A percentile compares a stretch with the other conserved stretches of the same genome.
phyloP scores from a whole-genome alignment of 2,888 invertebrate genomes.

The Tipula lateralis region DNA sequence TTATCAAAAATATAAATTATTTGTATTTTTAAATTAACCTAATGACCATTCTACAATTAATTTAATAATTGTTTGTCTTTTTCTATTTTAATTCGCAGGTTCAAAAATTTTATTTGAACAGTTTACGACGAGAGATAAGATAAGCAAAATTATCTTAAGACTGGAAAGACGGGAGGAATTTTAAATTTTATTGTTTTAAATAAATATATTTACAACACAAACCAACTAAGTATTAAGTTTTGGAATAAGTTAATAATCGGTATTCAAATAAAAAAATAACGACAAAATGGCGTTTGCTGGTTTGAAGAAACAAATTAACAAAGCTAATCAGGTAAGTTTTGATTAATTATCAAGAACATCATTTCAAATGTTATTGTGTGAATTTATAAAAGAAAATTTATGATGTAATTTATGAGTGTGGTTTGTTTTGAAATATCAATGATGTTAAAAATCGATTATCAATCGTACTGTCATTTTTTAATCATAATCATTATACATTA shows the following conservation, averaged over 20 bases:
- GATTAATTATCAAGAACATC: no score
- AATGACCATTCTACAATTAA: background rate
- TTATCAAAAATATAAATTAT: background rate
- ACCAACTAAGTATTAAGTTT: background rate
- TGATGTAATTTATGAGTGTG: no score
- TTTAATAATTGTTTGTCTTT: background rate
- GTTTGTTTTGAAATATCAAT: no score
- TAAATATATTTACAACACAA: background rate
- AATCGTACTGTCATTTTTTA: no score
- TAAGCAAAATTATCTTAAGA: background rate
- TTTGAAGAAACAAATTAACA: conserved; percentile 98
- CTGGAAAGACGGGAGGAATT: background rate
- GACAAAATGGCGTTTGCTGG: conserved; percentile 92
- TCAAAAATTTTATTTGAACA: background rate
- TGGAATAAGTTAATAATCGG: background rate
- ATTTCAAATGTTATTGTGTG: no score
- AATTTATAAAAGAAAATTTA: no score
- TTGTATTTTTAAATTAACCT: background rate
- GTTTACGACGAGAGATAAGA: background rate
- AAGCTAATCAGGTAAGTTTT: conserved; percentile 90
- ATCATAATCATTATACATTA: no score
- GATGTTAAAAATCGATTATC: no score
- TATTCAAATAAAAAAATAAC: background rate
- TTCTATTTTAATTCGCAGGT: background rate
- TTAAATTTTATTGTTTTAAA: background rate